Base-by-base conservation (phyloP, 2,797 vertebrate species). In the Chromis chromis region DNA sequence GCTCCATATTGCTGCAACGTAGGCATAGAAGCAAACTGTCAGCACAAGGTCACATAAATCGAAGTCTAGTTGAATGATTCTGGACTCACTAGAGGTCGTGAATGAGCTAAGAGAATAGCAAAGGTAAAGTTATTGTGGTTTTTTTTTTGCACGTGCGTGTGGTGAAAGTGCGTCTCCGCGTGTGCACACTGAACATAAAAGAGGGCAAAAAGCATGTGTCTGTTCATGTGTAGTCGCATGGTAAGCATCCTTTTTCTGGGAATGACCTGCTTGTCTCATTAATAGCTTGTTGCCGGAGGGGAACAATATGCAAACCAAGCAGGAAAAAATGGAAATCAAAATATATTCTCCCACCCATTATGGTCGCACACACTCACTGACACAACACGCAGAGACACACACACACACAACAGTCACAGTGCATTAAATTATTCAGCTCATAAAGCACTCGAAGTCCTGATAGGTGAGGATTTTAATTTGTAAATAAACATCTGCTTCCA, bases 201-300 rank as follows among this genome's bases (percentile, higher is more conserved):
- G 19, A 79, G 56, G 58, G 56, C 65, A 78, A 76, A 78, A 75
- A 76, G 48, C 22, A 9, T 25, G 67, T 60, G 74, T 63, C 36
- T 69, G 42, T 69, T 69, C 63, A 49, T 63, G 77, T 80, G 79
- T 79, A 83, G 74, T 68, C 69, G 49, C 76, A 76, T 36, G 65
- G 85, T 86, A 82, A 89, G 91, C 87, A 84, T 85, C 87, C 86
- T 87, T 85, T 25, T 87, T 68, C 85, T 61, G 78, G 76, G 82
- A 93, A 88, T 94, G 91, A 94, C 88, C 86, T 89, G 88, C 91
- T 91, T 92, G 94, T 86, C 88, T 91, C 73, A 90, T 60, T 95
- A 93, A 91, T 89, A 86, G 74, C 76, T 88, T 90, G 81, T 70
- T 78, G 89, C 92, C 82, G 13, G 76, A 87, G 92, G 91, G 87